Base-by-base conservation (phyloP, 1,140 invertebrate species). In the Chironomus tepperi region DNA sequence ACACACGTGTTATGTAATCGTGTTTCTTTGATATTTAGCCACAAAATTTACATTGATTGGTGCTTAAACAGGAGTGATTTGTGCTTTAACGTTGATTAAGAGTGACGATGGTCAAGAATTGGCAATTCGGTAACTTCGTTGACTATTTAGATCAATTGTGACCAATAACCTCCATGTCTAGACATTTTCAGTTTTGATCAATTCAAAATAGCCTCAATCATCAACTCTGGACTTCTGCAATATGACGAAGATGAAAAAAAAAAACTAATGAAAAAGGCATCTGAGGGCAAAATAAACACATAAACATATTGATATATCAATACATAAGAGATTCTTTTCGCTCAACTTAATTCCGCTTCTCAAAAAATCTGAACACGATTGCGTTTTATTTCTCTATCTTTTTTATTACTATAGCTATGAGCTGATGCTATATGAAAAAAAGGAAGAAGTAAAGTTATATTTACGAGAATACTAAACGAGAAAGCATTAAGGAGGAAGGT, bases 301-400 rank as follows among this genome's bases (percentile, higher is more conserved):
- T 57, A 57, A 57, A 57, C 47, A 57, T n/a, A 15, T 57, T 57
- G 47, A n/a, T n/a, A 57, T 57, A 57, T 57, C 47, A 57, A 57
- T 57, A n/a, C 47, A 57, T 57, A n/a, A n/a, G 47, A 57, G 47
- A 57, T n/a, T 57, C n/a, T 57, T 47, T 47, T 47, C 43, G 8
- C 24, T 34, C 24, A 34, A 34, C 24, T 34, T 34, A n/a, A 57
- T 67, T 67, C 64, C 16, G 12, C 16, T 18, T 67, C 8, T 18
- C 16, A 19, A 16, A 70, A 57, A 57, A 70, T 70, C 65, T 19
- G 65, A 70, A 70, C 65, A 70, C 65, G 65, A 70, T 70, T 70
- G 65, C 65, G 65, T 70, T 70, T 70, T 70, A 70, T 70, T 70
- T 70, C 18, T 10, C 8, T 19, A 10, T 67, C 43, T 3, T 7